A percentile compares a stretch with the other conserved stretches of the same genome.
Conservation (phyloP, 2,888 invertebrate genomes). For the Atherix ibis region DNA sequence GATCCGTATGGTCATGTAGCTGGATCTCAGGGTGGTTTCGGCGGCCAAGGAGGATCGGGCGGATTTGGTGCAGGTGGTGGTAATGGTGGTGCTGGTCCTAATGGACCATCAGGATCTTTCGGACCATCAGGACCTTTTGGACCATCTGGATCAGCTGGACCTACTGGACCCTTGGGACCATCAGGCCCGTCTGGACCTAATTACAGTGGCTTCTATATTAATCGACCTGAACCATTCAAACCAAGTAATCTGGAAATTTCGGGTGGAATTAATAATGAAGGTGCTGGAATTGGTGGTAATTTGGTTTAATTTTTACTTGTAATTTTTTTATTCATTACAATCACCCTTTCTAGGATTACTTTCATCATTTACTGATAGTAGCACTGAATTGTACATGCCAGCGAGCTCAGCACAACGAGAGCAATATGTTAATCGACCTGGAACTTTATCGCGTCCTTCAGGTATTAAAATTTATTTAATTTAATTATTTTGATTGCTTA, state of each 20-base stretch:
- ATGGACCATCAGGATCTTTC: constrained; percentile 21
- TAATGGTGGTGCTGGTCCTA: constrained; percentile 2
- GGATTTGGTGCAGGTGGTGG: constrained; percentile 16
- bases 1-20: constrained; percentile 1
- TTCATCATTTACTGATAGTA: no score
- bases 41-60: constrained; percentile 22
- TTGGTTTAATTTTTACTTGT: background rate
- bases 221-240: background rate
- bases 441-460: no score
- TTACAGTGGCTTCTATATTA: no score
- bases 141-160: constrained; percentile 22
- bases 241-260: background rate
- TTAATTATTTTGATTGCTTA: no score
- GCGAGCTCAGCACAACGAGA: no score
- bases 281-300: background rate
- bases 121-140: constrained; percentile 12
- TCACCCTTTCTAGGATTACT: no score
- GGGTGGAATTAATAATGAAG: background rate
- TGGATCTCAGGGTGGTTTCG: constrained; percentile 19
- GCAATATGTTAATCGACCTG: no score
- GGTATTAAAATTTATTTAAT: no score
- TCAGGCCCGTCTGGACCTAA: constrained; percentile 6
- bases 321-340: no score
- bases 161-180: constrained; percentile 21
- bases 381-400: no score